Base-by-base conservation (phyloP, 2,113 vertebrate genomes). In the Thunnus thynnus region DNA sequence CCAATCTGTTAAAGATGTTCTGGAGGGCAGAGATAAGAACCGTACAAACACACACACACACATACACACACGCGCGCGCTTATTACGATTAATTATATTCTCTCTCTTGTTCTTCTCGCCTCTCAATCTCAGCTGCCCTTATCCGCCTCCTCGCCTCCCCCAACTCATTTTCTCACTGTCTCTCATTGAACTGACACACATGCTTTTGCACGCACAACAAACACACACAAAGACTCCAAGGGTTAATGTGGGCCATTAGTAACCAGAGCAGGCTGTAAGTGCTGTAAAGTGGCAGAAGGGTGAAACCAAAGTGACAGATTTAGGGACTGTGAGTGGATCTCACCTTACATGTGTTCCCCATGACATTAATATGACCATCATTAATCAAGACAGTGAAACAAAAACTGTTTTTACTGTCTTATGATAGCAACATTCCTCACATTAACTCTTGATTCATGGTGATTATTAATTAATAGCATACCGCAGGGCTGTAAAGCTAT, bases 181-280 rank as follows among this genome's bases (percentile, higher is more conserved):
- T 75, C 25, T 72, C 17, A 30, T 48, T 69, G 32, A 82, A 76
- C 60, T 57, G 48, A 57, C 73, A 36, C 30, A 70, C 36, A 60
- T 64, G 50, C 84, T 58, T 56, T 11, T 66, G 25, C 50, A 50
- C 60, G 51, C 44, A 74, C 12, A 11, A 72, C 18, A 41, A 41
- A 48, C 52, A 72, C 13, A 78, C 41, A 32, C 30, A 52, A 50
- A 66, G 20, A 47, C 14, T 73, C 27, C 32, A 64, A 25, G 67
- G 76, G 81, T 82, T 79, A 89, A 88, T 80, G 73, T 80, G 58
- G 61, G 68, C 84, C 84, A 89, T 94, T 92, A 91, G 90, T 89
- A 94, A 94, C 83, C 79, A 63, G 86, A 94, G 91, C 70, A 71
- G 86, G 65, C 74, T 78, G 20, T 76, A 80, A 88, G 84, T 79